These are phyloP conservation scores for Nematopogon swammerdamellus DNA, from an alignment of 2,888 invertebrate genomes.

Conservation along the genomic window DNA sequence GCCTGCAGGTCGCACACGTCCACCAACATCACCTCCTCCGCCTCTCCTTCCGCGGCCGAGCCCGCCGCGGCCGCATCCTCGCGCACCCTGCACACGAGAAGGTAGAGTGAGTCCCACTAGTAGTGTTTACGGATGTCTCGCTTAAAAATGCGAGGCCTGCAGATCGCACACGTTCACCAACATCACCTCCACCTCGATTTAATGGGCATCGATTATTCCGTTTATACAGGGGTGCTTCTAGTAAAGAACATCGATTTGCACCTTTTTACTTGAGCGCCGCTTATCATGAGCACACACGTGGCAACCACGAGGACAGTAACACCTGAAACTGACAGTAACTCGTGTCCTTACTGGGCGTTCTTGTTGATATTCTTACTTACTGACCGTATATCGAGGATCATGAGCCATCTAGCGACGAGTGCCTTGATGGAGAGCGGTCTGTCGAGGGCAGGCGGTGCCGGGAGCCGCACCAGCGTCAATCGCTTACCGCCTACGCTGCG, in stretches of 20 bases:
- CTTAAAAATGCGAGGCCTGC: constrained; percentile 36
- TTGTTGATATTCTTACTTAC: too few relatives aligned
- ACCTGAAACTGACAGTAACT: too few relatives aligned
- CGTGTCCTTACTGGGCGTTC: too few relatives aligned
- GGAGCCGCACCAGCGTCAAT: constrained; percentile 34
- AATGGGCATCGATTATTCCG: too few relatives aligned
- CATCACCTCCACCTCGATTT: constrained; percentile 40
- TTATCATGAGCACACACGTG: too few relatives aligned
- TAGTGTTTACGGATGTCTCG: too few relatives aligned
- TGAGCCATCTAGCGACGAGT: constrained; percentile 39
- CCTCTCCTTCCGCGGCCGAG: constrained; percentile 16
- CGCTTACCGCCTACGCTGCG: constrained; percentile 31
- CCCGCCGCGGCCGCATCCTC: constrained; percentile 40
- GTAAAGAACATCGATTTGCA: too few relatives aligned
- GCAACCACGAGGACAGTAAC: too few relatives aligned
- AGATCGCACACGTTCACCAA: constrained; percentile 43
- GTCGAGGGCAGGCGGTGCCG: constrained; percentile 31
- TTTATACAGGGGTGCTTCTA: too few relatives aligned
- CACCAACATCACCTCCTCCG: constrained; percentile 42
- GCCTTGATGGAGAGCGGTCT: constrained; percentile 34
- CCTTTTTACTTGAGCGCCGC: too few relatives aligned
- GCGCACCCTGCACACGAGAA: constrained; percentile 26
- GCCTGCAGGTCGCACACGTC: constrained; percentile 44
- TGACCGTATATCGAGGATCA: constrained; percentile 44
- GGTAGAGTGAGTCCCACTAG: too few relatives aligned